phyloP scores from a whole-genome alignment of 2,888 invertebrate species.

The Pseudolycoriella hygida region DNA sequence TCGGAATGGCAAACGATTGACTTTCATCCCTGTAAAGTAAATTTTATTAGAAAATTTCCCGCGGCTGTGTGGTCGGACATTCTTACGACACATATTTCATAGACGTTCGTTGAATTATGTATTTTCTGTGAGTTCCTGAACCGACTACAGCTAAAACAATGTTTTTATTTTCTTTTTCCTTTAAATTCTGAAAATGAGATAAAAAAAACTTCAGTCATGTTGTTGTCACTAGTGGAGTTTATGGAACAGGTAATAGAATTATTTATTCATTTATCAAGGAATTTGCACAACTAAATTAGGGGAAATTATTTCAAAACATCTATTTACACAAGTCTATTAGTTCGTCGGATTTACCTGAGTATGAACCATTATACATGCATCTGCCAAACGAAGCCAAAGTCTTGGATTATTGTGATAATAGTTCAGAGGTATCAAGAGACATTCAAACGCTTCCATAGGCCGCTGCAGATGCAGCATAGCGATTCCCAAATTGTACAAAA shows the following conservation, averaged over 20 bases:
- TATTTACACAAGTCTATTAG: too few relatives aligned
- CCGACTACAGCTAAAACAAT: slow-evolving; percentile 16
- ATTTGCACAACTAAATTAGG: too few relatives aligned
- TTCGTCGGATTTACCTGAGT: slow-evolving; percentile 29
- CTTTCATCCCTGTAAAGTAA: slow-evolving; percentile 32
- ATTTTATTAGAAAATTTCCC: background rate
- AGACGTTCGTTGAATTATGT: slow-evolving; percentile 14
- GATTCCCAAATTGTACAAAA: slow-evolving; percentile 34
- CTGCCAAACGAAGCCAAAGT: slow-evolving; percentile 83
- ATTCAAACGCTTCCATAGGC: slow-evolving; percentile 76
- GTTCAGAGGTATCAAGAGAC: slow-evolving; percentile 69
- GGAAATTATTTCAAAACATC: too few relatives aligned
- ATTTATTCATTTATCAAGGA: too few relatives aligned
- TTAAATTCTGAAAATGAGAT: slow-evolving; percentile 9
- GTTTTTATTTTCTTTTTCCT: slow-evolving; percentile 14
- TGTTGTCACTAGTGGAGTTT: too few relatives aligned
- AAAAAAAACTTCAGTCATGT: slow-evolving; percentile 5
- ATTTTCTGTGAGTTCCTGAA: slow-evolving; percentile 15
- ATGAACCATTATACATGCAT: slow-evolving; percentile 65
- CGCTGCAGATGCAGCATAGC: slow-evolving; percentile 65
- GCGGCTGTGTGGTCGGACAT: background rate
- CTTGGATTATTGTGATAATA: slow-evolving; percentile 75
- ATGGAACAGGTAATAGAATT: background rate
- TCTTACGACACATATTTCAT: slow-evolving; percentile 18
- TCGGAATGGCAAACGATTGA: slow-evolving; percentile 70